Base-by-base conservation (phyloP, 2,797 vertebrate genomes). In the Etheostoma nigrum region DNA sequence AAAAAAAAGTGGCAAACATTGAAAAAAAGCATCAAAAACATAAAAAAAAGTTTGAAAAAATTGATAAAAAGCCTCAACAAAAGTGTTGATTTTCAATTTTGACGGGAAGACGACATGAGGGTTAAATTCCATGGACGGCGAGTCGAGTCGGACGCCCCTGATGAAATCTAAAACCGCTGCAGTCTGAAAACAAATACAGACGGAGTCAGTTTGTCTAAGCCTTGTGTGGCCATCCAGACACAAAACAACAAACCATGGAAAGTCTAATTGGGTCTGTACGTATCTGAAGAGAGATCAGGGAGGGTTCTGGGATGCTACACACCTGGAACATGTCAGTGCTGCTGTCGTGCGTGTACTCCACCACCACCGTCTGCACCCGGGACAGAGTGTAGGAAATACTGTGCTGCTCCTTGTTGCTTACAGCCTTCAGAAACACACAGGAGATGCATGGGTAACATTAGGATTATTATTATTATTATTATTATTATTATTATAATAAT, bases 311-410 rank as follows among this genome's bases (percentile, higher is more conserved):
- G 1, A 27, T 0, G 68, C 11, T 36, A 74, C 88, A 16, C 25
- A 98, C 98, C 97, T 99, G 98, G 91, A 98, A 99, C 97, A 99
- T 98, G 92, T 99, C 98, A 0, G 97, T 97, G 91, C 88, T 95
- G 94, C 92, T 93, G 94, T 99, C 97, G 59, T 97, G 96, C 1
- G 95, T 97, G 82, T 98, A 99, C 91, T 99, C 98, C 91, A 99
- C 98, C 87, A 99, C 98, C 75, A 99, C 97, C 0, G 97, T 98
- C 86, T 99, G 97, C 0, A 94, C 95, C 72, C 96, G 94, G 75
- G 97, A 98, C 62, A 99, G 94, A 1, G 96, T 97, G 67, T 97
- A 99, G 0, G 98, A 99, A 81, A 99, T 97, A 47, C 98, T 99
- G 92, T 99, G 98, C 92, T 98, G 97, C 90, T 97, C 96, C 91